Conservation (phyloP, 2,888 invertebrate genomes). For the Ectemnius cavifrons region DNA sequence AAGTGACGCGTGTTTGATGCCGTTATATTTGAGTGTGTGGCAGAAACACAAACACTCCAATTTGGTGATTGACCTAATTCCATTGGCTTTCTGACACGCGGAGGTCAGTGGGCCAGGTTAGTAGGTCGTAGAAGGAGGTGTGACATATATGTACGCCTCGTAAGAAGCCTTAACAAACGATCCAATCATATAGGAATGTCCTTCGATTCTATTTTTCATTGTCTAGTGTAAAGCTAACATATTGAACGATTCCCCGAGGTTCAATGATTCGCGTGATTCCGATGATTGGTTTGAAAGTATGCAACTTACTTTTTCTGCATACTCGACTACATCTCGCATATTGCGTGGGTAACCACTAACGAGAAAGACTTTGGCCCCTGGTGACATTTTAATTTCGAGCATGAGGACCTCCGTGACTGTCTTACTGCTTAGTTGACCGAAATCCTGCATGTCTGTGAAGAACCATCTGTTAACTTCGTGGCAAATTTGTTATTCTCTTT, state of each 20-base stretch:
- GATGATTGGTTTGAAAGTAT: background rate
- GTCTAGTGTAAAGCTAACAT: background rate
- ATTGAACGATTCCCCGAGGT: background rate
- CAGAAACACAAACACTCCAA: conserved; percentile 5
- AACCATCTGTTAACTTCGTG: background rate
- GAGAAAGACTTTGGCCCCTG: conserved; percentile 91
- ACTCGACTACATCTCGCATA: conserved; percentile 95
- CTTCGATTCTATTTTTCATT: background rate
- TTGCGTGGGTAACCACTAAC: conserved; percentile 94
- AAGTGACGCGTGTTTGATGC: too few relatives aligned
- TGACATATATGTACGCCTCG: background rate
- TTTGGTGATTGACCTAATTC: conserved; percentile 21
- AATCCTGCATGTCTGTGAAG: conserved; percentile 90
- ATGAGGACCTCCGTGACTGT: conserved; percentile 93
- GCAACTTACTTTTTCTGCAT: conserved; percentile 89
- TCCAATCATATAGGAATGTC: background rate
- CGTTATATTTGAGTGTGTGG: too few relatives aligned
- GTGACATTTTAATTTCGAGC: conserved; percentile 96
- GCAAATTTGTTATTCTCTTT: too few relatives aligned
- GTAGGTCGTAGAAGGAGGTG: conserved; percentile 27
- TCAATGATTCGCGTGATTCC: background rate
- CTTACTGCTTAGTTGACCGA: conserved; percentile 90
- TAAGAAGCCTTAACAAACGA: too few relatives aligned
- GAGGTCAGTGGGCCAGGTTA: conserved; percentile 33
- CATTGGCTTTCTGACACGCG: background rate